Base-by-base conservation (phyloP, 2,113 vertebrate species). In the Nothocercus nigrocapillus region DNA sequence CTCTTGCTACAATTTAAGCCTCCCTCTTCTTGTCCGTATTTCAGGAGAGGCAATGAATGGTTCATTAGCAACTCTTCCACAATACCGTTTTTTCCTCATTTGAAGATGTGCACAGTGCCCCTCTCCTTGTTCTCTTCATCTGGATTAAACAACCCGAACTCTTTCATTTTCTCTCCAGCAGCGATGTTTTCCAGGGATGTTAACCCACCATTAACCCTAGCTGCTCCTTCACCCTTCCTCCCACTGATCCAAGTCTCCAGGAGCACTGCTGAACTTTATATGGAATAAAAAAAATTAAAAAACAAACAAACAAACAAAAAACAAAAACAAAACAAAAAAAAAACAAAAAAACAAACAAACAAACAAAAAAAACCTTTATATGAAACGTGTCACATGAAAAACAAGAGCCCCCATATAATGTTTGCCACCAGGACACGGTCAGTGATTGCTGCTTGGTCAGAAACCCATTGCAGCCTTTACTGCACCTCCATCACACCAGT, bases 71-170 rank as follows among this genome's bases (percentile, higher is more conserved):
- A 8, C 25, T 42, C 75, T 49, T 56, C 79, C 4, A 1, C 45
- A 81, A 3, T 27, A 64, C 25, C 51, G n/a, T 24, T 74, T 40
- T 64, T 38, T 30, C 53, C 44, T 21, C 7, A 21, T 64, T 70
- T 44, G 54, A 70, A 79, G 62, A 49, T 1, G 0, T 4, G 7
- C 2, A 5, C 0, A 2, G 69, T 8, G 4, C 38, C 27, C 24
- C 67, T 36, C 42, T 59, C 54, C 32, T 17, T 44, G 6, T 2
- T 13, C 40, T 38, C 49, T 8, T 36, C 47, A 22, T 44, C 68
- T 51, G 15, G 20, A 49, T 49, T 69, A 34, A 24, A 27, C 54
- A 34, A 49, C 22, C 18, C 64, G 21, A 42, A 67, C 32, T 21
- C 40, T 69, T 69, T 34, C 22, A 17, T 7, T 49, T 19, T 45